phyloP scores from a whole-genome alignment of 2,797 vertebrate species.

The Spinibarbus caldwelli region DNA sequence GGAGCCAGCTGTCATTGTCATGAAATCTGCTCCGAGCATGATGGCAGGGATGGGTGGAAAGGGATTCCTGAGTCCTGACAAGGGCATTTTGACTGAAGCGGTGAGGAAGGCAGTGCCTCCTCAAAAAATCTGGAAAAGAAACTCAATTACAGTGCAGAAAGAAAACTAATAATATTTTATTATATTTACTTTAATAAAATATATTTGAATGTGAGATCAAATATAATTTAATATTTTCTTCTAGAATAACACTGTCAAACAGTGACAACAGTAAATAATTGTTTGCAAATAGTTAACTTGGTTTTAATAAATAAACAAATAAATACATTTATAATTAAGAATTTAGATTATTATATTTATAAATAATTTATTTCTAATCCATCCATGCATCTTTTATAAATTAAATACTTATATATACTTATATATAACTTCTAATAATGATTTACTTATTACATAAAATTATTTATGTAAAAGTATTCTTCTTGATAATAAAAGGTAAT shows the following conservation, averaged over 20 bases:
- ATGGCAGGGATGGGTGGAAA: constrained; percentile 3
- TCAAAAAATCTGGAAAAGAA: not conserved
- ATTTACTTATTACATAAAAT: not conserved
- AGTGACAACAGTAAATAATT: not conserved
- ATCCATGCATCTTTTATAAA: no score
- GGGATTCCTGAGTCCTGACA: not conserved
- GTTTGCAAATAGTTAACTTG: not conserved
- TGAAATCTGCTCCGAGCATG: constrained; percentile 13
- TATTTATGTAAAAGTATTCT: not conserved
- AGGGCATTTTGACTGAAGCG: not conserved
- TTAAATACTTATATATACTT: not conserved
- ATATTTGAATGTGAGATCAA: not conserved
- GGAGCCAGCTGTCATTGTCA: constrained; percentile 32
- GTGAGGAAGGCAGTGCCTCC: not conserved
- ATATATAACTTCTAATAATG: not conserved
- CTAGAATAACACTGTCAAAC: not conserved
- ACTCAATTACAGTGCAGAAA: not conserved
- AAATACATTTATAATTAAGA: no score
- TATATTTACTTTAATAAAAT: not conserved
- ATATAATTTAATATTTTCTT: not conserved
- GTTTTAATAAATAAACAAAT: not conserved
- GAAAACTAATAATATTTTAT: not conserved
- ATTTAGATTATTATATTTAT: not conserved
- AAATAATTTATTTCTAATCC: not conserved
- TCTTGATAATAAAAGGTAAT: no score